Base-by-base conservation (phyloP, 92 coral and sea anemone genomes). In the Galaxea fascicularis region DNA sequence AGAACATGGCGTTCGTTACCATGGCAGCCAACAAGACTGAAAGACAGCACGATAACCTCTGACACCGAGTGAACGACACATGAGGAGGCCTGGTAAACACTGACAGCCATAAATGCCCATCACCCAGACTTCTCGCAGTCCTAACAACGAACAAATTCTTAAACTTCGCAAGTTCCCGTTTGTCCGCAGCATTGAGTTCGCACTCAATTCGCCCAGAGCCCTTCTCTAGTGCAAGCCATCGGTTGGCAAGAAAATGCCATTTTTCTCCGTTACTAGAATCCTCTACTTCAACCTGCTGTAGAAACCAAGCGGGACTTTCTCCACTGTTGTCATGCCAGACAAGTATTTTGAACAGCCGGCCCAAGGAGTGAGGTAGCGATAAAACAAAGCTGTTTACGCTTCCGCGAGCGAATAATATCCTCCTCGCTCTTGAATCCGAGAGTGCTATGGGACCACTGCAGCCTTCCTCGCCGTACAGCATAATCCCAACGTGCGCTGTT, bases 191-290 rank as follows among this genome's bases (percentile, higher is more conserved):
- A 17, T 76, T 76, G 18, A 95, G 71, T 53, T 91, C 92, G 46
- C 86, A 85, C 46, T 91, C 89, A 27, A 95, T 85, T 27, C 90
- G 79, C 7, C 96, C 96, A 57, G 91, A 92, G n/a, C 93, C 89
- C 49, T 91, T 94, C 57, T 95, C 98, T 16, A 95, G 92, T 0
- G 98, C 98, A 31, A 95, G 88, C 98, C 98, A 95, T 27, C 95
- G 84, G 56, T 94, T 88, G n/a, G 91, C 97, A 39, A 95, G 83
- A 57, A 95, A 94, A 30, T 87, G 89, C 84, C 86, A 94, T 58
- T 76, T 85, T 41, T 90, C 74, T 10, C 82, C 92, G 29, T 85
- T 87, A 44, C 82, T 82, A 10, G 84, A 73, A 85, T 95, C 98
- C 57, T 82, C 89, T 24, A 95, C 46, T 22, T 89, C 84, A 28